A percentile compares a stretch with the other conserved stretches of the same genome.
phyloP scores from a whole-genome alignment of 2,797 vertebrate genomes.

The Rousettus madagascariensis region DNA sequence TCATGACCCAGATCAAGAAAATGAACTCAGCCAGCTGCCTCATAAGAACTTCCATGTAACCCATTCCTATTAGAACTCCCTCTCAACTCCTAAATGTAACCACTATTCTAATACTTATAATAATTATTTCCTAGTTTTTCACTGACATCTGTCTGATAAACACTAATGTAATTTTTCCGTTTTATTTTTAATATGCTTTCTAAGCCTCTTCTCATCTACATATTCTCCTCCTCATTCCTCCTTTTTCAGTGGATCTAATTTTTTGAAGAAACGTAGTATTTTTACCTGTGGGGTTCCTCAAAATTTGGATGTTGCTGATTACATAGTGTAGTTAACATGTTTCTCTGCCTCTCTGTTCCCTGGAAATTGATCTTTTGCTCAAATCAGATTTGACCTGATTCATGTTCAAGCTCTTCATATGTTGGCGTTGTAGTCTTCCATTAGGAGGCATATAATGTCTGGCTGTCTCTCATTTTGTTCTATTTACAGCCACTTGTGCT shows the following conservation, averaged over 20 bases:
- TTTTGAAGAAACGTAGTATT: background rate
- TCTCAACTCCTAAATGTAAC: background rate
- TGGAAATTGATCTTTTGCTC: background rate
- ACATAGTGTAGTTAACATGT: background rate
- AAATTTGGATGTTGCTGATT: background rate
- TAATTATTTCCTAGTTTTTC: background rate
- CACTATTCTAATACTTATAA: background rate
- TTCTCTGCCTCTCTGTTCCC: background rate
- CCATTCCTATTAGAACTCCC: background rate
- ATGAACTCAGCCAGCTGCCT: background rate
- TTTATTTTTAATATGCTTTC: background rate
- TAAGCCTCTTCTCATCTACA: background rate
- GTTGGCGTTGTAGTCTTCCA: background rate
- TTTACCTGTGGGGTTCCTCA: background rate
- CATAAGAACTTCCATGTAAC: background rate
- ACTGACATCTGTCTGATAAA: background rate
- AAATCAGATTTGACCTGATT: background rate
- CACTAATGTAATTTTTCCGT: background rate
- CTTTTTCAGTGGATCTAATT: background rate
- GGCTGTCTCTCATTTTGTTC: background rate
- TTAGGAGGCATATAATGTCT: background rate
- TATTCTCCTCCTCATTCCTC: background rate
- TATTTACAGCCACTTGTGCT: background rate
- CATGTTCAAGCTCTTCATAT: background rate
- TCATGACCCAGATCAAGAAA: background rate